A percentile compares a stretch with the other conserved stretches of the same genome.
Evolutionary conservation across 2,113 vertebrate species (phyloP).

Genomic region (Pseudorectes ferrugineus): DNA sequence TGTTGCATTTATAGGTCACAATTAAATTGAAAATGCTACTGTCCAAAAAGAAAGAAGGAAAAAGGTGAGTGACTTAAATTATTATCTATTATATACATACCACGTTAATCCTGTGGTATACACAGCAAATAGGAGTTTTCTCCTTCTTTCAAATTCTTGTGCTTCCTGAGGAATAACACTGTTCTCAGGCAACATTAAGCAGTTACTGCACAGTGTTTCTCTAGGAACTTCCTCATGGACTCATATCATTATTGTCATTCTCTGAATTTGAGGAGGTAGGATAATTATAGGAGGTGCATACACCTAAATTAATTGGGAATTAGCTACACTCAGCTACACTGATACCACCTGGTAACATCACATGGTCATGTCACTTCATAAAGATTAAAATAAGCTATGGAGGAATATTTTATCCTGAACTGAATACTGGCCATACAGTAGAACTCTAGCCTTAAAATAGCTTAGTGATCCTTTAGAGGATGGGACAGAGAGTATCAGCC

Average conservation of each 20-base stretch:
- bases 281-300: not conserved
- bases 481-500: not conserved
- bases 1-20: not conserved
- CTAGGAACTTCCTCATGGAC: not conserved
- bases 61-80: not conserved
- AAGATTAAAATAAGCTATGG: not conserved
- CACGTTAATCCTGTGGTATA: not conserved
- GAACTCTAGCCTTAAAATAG: not conserved
- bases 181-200: not conserved
- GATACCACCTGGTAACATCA: fast-evolving
- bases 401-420: not conserved
- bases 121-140: not conserved
- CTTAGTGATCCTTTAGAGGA: not conserved
- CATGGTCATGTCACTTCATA: not conserved
- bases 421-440: not conserved
- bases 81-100: not conserved
- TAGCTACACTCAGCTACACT: not conserved
- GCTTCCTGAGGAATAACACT: not conserved
- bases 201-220: not conserved
- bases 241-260: not conserved
- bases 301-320: not conserved
- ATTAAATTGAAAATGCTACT: not conserved
- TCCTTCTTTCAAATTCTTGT: not conserved
- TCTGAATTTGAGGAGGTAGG: not conserved
- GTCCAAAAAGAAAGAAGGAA: not conserved